Evolutionary conservation across 2,113 vertebrate species (phyloP), one percentile per base, ranked within the genome.

Genomic region (Hemicordylus capensis): DNA sequence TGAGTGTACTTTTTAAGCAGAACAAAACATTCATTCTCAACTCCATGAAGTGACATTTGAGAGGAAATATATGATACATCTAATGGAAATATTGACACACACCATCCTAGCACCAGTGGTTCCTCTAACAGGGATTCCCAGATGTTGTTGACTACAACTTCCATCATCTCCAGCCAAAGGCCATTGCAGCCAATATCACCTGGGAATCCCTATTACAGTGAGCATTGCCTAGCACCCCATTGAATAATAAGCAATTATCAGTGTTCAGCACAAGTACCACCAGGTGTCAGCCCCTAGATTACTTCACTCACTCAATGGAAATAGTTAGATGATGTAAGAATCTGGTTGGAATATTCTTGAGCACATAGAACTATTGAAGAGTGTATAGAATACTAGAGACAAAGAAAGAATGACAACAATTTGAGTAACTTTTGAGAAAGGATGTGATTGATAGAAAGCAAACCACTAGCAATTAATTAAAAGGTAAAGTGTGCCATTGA

Each of bases 1-100:
- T 76, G 80, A 87, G 70, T 84, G 26, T 42, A 90, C 70, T 77
- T 81, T 80, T 58, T 85, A 69, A 90, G 76, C 9, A 79, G 69
- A 59, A 12, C 82, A 73, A 74, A 83, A 48, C 61, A 70, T 85
- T 78, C 54, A 31, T 78, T 22, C 37, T 69, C 78, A 58, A 76
- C 19, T 44, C 74, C 39, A 85, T n/a, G 61, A 48, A 85, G 64
- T 42, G 28, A 22, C 42, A 70, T 46, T 48, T 79, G 66, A 79
- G 76, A 78, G 42, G 39, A 56, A 61, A 61, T 28, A 77, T 46
- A 61, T 79, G 28, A 61, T n/a, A 79, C 58, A 70, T 61, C n/a
- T 48, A 85, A 48, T 72, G 66, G 48, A 70, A 48, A 44, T 31
- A 39, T 37, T 58, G 31, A 14, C 34, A 48, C 3, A 20, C 14